These are phyloP conservation scores for Brachionus rubens DNA, from an alignment of 1,140 invertebrate species.

Conservation along the genomic window DNA sequence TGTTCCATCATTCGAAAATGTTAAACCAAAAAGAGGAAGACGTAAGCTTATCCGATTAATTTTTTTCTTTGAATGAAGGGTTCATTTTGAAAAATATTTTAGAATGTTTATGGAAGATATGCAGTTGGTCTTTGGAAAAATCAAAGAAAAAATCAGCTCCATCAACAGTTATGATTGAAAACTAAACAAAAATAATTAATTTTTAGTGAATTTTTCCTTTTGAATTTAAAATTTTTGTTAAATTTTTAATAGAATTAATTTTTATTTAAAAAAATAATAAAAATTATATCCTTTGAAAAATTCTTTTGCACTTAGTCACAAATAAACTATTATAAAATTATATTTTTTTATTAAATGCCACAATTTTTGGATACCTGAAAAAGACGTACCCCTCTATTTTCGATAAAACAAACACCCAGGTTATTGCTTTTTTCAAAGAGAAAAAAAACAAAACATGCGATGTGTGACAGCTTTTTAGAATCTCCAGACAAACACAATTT, in stretches of 20 bases:
- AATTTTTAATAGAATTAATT: background rate
- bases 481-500: no score
- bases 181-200: background rate
- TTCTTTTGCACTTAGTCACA: no score
- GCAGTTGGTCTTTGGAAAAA: conserved; percentile 41
- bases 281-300: background rate
- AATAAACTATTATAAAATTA: no score
- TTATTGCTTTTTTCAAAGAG: no score
- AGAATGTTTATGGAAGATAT: conserved; percentile 45
- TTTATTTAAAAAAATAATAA: background rate
- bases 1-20: background rate
- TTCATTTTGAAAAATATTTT: background rate
- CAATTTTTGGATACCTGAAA: no score
- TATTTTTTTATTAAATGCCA: no score
- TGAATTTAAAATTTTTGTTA: background rate
- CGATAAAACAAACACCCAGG: no score
- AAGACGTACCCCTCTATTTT: no score
- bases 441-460: no score
- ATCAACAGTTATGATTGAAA: background rate
- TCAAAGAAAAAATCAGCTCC: conserved; percentile 8
- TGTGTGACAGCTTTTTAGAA: no score
- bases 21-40: conserved; percentile 30
- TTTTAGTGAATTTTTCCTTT: background rate
- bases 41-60: background rate
- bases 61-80: background rate